Conservation (phyloP, 1,140 invertebrate species). For the Trichonephila clavata region DNA sequence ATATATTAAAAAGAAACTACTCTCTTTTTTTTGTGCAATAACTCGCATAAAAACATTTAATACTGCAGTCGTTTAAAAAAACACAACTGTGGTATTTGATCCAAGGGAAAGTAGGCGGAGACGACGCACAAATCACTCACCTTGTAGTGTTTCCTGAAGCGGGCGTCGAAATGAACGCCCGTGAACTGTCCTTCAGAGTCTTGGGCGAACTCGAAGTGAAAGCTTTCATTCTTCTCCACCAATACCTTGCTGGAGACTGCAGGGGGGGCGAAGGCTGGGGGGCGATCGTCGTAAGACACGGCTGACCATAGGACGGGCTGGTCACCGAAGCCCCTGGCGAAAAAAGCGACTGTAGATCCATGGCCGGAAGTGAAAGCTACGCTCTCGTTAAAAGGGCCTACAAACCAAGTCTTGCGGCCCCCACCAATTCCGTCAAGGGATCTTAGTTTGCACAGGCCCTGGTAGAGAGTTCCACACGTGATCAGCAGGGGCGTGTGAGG, state of each 20-base stretch:
- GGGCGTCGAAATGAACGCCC: slow-evolving; percentile 44
- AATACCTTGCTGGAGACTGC: slow-evolving; percentile 71
- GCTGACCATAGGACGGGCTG: slow-evolving; percentile 63
- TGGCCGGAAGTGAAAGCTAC: slow-evolving; percentile 62
- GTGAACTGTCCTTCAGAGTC: not conserved
- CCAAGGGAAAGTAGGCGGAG: not conserved
- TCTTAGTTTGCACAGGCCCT: slow-evolving; percentile 73
- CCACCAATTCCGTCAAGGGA: not conserved
- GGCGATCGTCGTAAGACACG: slow-evolving; percentile 75
- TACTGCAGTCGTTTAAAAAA: not conserved
- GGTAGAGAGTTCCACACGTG: slow-evolving; percentile 73
- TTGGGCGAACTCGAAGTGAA: slow-evolving; percentile 61
- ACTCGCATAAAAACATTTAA: not conserved
- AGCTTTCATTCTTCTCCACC: not conserved
- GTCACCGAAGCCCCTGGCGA: slow-evolving; percentile 9
- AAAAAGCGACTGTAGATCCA: slow-evolving; percentile 63
- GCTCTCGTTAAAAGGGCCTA: slow-evolving; percentile 57
- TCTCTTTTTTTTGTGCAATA: not conserved
- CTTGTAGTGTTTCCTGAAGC: slow-evolving; percentile 48
- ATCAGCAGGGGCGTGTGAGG: slow-evolving; percentile 21
- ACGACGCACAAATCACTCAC: not conserved
- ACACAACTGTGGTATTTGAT: not conserved
- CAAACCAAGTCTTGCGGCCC: not conserved
- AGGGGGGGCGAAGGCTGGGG: slow-evolving; percentile 52
- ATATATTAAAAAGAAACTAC: not conserved